These are phyloP conservation scores for Malacosoma neustria DNA, from an alignment of 2,888 invertebrate species.

Conservation along the genomic window DNA sequence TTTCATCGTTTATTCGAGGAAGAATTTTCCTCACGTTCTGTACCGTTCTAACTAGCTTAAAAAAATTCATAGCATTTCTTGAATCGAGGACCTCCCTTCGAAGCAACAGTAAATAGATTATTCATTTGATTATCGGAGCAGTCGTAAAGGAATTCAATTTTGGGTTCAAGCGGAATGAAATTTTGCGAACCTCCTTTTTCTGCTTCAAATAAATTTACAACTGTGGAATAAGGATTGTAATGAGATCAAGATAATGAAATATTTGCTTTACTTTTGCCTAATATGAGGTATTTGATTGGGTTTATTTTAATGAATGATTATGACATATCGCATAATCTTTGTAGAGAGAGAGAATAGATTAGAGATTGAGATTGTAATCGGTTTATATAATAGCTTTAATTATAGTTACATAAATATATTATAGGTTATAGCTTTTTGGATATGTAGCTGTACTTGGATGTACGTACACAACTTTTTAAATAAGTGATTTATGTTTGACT, in stretches of 20 bases:
- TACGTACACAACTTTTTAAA: too few species aligned
- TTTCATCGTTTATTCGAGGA: background rate
- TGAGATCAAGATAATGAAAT: conserved; percentile 16
- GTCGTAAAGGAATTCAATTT: conserved; percentile 63
- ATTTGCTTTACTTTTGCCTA: conserved; percentile 9
- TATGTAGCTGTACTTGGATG: too few species aligned
- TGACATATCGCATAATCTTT: too few species aligned
- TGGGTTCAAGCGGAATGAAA: conserved; percentile 49
- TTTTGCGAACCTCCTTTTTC: conserved; percentile 46
- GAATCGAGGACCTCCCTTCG: conserved; percentile 25
- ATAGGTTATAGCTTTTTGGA: too few species aligned
- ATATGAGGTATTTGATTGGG: too few species aligned
- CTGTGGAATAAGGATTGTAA: conserved; percentile 25
- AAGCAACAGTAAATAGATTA: conserved; percentile 49
- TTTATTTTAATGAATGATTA: too few species aligned
- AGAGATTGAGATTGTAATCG: too few species aligned
- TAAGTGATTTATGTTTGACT: too few species aligned
- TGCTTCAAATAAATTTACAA: conserved; percentile 49
- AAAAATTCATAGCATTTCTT: conserved; percentile 5
- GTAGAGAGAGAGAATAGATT: too few species aligned
- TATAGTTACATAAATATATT: too few species aligned
- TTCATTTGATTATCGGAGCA: conserved; percentile 64
- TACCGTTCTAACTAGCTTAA: conserved; percentile 3
- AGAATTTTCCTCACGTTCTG: conserved; percentile 4
- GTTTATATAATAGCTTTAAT: too few species aligned